phyloP scores from a whole-genome alignment of 1,140 invertebrate species.

The Lordiphosa clarofinis region DNA sequence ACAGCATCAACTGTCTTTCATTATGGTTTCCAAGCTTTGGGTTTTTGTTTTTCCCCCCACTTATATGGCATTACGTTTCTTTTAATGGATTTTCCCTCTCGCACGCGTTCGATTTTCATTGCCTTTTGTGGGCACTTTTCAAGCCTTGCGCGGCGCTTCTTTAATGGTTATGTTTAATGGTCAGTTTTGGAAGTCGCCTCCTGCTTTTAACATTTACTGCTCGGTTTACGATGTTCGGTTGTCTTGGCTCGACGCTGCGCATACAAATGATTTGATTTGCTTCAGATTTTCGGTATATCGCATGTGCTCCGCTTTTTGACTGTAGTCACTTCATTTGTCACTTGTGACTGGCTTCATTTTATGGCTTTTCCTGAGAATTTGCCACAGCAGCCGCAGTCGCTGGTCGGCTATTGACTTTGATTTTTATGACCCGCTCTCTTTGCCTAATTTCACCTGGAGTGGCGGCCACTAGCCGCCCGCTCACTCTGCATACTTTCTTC shows the following conservation, averaged over 20 bases:
- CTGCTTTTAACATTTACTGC: constrained; percentile 50
- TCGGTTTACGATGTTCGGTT: constrained; percentile 56
- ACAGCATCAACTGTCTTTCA: neutral
- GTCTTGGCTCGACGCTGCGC: constrained; percentile 62
- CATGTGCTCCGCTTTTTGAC: constrained; percentile 57
- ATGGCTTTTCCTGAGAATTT: constrained; percentile 73
- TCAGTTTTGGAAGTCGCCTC: constrained; percentile 34
- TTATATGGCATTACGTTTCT: constrained; percentile 12
- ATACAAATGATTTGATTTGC: constrained; percentile 78
- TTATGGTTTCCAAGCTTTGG: constrained; percentile 4
- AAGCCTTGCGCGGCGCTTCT: constrained; percentile 55
- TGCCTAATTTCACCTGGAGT: constrained; percentile 60
- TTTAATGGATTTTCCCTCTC: constrained; percentile 40
- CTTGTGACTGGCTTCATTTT: constrained; percentile 57
- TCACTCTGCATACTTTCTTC: constrained; percentile 54
- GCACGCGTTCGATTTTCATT: constrained; percentile 59
- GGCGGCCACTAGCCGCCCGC: constrained; percentile 15
- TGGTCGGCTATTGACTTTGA: constrained; percentile 72
- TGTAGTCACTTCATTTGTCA: constrained; percentile 75
- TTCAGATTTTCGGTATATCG: constrained; percentile 55
- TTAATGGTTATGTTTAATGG: constrained; percentile 60
- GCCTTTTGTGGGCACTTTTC: constrained; percentile 27
- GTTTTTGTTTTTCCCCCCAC: constrained; percentile 19
- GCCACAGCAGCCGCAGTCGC: constrained; percentile 50
- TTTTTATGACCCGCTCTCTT: constrained; percentile 63